phyloP scores from a whole-genome alignment of 2,797 vertebrate genomes.

The Netta rufina region DNA sequence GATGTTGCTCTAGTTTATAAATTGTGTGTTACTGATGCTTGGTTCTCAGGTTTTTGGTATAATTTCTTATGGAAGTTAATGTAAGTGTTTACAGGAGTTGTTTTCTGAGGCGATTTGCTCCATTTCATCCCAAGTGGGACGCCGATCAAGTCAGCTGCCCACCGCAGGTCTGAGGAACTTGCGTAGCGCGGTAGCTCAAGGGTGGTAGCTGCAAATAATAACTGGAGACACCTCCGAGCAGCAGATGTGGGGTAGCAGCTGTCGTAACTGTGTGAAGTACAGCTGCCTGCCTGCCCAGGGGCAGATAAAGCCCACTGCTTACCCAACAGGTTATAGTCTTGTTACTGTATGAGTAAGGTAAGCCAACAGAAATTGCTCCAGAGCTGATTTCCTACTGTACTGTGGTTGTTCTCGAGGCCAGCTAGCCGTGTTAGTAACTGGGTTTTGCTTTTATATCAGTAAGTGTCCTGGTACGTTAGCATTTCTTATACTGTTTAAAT shows the following conservation, averaged over 20 bases:
- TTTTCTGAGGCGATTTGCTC: not conserved
- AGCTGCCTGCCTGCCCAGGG: not conserved
- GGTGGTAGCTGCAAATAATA: not conserved
- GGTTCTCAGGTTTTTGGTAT: not conserved
- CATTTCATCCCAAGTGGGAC: not conserved
- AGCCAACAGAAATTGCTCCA: not conserved
- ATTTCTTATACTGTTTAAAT: not conserved
- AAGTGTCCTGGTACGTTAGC: not conserved
- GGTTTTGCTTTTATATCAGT: not conserved
- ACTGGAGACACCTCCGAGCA: not conserved
- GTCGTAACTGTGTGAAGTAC: not conserved
- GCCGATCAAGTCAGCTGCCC: not conserved
- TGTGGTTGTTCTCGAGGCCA: not conserved
- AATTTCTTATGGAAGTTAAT: not conserved
- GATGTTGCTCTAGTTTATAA: not conserved
- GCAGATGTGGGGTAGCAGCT: not conserved
- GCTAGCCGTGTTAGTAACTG: not conserved
- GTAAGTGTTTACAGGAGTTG: not conserved
- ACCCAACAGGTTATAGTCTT: not conserved
- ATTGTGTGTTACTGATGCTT: not conserved
- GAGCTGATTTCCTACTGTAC: not conserved
- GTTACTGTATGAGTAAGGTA: not conserved
- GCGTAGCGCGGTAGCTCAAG: fast-evolving
- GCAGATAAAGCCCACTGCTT: not conserved
- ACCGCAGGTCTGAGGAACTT: not conserved